Base-by-base conservation (phyloP, 2,888 invertebrate species). In the Uropetala carovei region DNA sequence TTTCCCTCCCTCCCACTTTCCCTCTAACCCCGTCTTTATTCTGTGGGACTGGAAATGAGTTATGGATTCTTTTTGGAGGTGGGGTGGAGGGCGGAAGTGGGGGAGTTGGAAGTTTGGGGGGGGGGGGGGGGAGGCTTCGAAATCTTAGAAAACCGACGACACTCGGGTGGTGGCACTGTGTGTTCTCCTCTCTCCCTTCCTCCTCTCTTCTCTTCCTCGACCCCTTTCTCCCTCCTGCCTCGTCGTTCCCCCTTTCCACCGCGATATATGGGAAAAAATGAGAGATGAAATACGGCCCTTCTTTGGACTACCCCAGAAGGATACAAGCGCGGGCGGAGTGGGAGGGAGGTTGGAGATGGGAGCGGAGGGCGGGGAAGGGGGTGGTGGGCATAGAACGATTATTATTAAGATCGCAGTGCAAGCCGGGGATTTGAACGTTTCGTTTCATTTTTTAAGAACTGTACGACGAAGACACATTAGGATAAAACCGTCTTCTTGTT, bases 41-140 rank as follows among this genome's bases (percentile, higher is more conserved):
- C 89, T 89, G 68, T n/a, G 89, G 68, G 89, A 86, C 86, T 86
- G 86, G 86, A 89, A 89, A 89, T 89, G 89, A 89, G 68, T 89
- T 89, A 89, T 89, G 89, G 89, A 64, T 64, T 89, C 89, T 89
- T 89, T 89, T 89, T 43, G 56, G 83, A 83, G 57, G 83, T 60
- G 89, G 89, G 30, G 13, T 64, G 30, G 13, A 64, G 18, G 30
- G 86, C 86, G 86, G 86, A 89, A 89, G 68, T 64, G 89, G 89
- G 89, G 18, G 64, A 64, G 64, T 83, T 43, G 83, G 27, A 64
- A n/a, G n/a, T 68, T 27, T 64, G 60, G 89, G 64, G 64, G 18
- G 89, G 89, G 58, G 60, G 89, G 64, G 64, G 18, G 89, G 89
- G 58, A 64, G 56, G 89, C 58, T 89, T 89, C 89, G 89, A 89